A percentile compares a stretch with the other conserved stretches of the same genome.
These are phyloP conservation scores for Epizoanthus ramosus DNA, from an alignment of 92 coral and sea anemone species.

Conservation along the genomic window DNA sequence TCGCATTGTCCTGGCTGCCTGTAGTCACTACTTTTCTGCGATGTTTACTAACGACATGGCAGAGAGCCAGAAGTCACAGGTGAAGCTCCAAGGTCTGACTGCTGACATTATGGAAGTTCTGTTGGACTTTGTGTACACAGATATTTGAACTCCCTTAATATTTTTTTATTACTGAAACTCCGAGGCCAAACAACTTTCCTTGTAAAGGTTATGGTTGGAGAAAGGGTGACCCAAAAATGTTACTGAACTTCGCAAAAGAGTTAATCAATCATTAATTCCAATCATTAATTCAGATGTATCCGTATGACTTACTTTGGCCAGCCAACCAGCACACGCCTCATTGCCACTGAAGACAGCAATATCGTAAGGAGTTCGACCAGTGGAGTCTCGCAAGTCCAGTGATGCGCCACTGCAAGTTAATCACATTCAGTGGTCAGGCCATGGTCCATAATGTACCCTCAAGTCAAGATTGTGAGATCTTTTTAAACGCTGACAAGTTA, in stretches of 20 bases:
- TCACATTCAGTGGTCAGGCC: neutral
- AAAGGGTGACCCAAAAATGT: too few relatives aligned
- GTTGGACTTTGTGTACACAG: conserved; percentile 94
- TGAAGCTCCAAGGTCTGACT: conserved; percentile 82
- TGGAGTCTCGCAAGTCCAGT: conserved; percentile 67
- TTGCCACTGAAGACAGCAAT: conserved; percentile 81
- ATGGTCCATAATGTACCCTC: neutral
- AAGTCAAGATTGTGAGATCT: too few relatives aligned
- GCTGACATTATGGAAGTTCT: conserved; percentile 95
- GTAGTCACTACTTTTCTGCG: conserved; percentile 96
- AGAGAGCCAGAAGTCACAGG: conserved; percentile 82
- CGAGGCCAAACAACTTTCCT: too few relatives aligned
- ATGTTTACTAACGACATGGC: conserved; percentile 96
- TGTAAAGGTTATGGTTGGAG: too few relatives aligned
- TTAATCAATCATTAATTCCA: too few relatives aligned
- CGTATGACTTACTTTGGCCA: conserved; percentile 55
- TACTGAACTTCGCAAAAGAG: too few relatives aligned
- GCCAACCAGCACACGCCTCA: conserved; percentile 80
- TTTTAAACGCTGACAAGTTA: too few relatives aligned
- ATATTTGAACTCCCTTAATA: conserved; percentile 8
- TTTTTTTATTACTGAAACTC: too few relatives aligned
- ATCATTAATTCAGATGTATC: too few relatives aligned
- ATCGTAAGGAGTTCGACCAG: conserved; percentile 81
- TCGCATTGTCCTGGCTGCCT: conserved; percentile 89
- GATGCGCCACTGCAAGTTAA: conserved; percentile 63